Base-by-base conservation (phyloP, 2,888 invertebrate species). In the Brachyptera putata region DNA sequence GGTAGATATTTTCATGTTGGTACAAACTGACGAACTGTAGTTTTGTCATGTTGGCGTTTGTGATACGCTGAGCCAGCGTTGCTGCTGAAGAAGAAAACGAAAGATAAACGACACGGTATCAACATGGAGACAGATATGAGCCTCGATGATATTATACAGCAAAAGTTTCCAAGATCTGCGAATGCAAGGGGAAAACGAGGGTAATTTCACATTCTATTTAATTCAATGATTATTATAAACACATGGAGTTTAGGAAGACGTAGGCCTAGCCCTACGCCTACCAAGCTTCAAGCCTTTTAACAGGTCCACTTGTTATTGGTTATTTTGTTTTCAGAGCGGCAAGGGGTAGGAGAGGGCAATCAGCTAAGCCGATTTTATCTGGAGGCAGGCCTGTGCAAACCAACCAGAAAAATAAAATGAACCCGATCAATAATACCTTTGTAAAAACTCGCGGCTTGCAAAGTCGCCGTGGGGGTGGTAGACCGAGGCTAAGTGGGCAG, bases 101-200 rank as follows among this genome's bases (percentile, higher is more conserved):
- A n/a, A n/a, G n/a, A n/a, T n/a, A n/a, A n/a, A n/a, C n/a, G n/a
- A n/a, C n/a, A 30, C 30, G 30, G 30, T 11, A 30, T 7, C 30
- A 11, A 46, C 7, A 46, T 46, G 46, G 46, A 46, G 18, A 48
- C 36, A 13, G 68, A 72, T 43, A 62, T 74, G 64, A 76, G 75
- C 67, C 69, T 76, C 63, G 76, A 76, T 68, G 76, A 76, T 64
- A 75, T 76, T 68, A 76, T 76, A 65, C 74, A 74, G 66, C 74
- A 67, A 73, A 70, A 68, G 69, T 58, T 66, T 68, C 66, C 55
- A 14, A 66, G 64, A 43, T 43, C 41, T 16, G 21, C 50, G 24
- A 48, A 43, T 14, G 16, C 25, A 18, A 57, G 58, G 25, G 61
- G 61, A 34, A 56, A 55, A 43, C 34, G 61, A 56, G 53, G 53